Evolutionary conservation across 2,888 invertebrate species (phyloP).

Genomic region (Platerodrilus igneus): DNA sequence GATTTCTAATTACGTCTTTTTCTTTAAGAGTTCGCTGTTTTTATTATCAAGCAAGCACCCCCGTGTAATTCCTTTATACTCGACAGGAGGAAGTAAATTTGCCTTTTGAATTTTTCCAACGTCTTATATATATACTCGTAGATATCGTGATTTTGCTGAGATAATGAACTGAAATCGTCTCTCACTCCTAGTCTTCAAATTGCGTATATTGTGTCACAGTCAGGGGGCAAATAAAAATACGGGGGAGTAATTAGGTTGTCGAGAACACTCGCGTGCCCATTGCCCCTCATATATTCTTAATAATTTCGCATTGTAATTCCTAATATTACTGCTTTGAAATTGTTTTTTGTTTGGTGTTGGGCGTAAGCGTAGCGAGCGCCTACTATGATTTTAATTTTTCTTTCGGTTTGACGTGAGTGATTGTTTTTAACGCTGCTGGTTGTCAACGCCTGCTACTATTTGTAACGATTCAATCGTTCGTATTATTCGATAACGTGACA

Average conservation of each 20-base stretch:
- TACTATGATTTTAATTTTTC: slow-evolving; percentile 23
- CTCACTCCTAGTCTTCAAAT: slow-evolving; percentile 38
- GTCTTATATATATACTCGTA: no score
- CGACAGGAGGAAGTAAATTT: slow-evolving; percentile 39
- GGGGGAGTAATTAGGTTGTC: slow-evolving; percentile 53
- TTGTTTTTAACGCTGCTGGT: slow-evolving; percentile 24
- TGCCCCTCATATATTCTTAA: no score
- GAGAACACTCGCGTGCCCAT: slow-evolving; percentile 47
- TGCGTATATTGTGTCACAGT: slow-evolving; percentile 47
- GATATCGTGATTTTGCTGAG: no score
- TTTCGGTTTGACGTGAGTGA: slow-evolving; percentile 25
- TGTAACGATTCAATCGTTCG: slow-evolving; percentile 28
- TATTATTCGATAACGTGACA: slow-evolving; percentile 30
- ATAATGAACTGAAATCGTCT: slow-evolving; percentile 23
- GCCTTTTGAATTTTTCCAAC: slow-evolving; percentile 44
- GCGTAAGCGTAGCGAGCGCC: no score
- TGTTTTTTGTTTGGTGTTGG: no score
- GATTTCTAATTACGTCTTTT: slow-evolving; percentile 46
- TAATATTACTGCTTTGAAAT: no score
- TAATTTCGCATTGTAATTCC: no score
- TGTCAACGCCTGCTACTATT: slow-evolving; percentile 22
- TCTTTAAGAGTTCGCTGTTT: slow-evolving; percentile 40
- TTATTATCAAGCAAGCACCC: slow-evolving; percentile 46
- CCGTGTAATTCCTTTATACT: slow-evolving; percentile 39
- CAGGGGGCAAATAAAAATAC: slow-evolving; percentile 47